Percentiles rank a stretch among this genome's conserved stretches.
Conservation (phyloP, 2,113 vertebrate genomes). For the Oreochromis tanganicae region DNA sequence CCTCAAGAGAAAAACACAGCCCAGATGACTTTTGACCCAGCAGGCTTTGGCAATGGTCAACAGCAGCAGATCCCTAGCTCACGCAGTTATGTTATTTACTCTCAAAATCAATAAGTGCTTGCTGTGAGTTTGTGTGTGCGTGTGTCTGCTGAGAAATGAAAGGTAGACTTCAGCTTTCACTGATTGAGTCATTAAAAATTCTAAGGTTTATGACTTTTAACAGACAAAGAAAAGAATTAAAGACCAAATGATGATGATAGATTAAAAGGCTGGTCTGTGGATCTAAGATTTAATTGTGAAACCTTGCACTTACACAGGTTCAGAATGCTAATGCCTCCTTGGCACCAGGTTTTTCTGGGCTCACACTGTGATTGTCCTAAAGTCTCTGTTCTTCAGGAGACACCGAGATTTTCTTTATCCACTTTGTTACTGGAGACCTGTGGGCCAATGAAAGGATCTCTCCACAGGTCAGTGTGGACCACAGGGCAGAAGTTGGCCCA, state of each 20-base stretch:
- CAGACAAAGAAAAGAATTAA: background rate
- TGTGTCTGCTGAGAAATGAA: slow-evolving; percentile 27
- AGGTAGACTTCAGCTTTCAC: background rate
- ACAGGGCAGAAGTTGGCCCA: background rate
- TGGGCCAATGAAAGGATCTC: slow-evolving; percentile 15
- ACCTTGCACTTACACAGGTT: background rate
- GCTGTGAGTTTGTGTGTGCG: background rate
- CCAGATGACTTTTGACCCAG: slow-evolving; percentile 60
- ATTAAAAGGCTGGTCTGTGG: background rate
- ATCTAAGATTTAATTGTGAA: background rate
- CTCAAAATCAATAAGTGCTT: slow-evolving; percentile 56
- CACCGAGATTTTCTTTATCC: slow-evolving; percentile 2
- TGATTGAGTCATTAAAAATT: background rate
- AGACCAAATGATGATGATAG: background rate
- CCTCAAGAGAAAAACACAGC: slow-evolving; percentile 53
- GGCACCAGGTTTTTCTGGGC: background rate
- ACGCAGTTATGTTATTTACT: slow-evolving; percentile 48
- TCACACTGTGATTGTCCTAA: slow-evolving; percentile 7
- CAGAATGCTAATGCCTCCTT: slow-evolving; percentile 27
- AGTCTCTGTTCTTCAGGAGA: slow-evolving; percentile 5
- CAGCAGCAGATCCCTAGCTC: slow-evolving; percentile 53
- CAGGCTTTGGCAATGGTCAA: slow-evolving; percentile 59
- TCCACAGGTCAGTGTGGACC: slow-evolving; percentile 33
- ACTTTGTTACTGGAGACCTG: slow-evolving; percentile 21
- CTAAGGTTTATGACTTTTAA: background rate